These are phyloP conservation scores for Hippocampus abdominalis DNA, from an alignment of 2,113 vertebrate species.

Conservation along the genomic window DNA sequence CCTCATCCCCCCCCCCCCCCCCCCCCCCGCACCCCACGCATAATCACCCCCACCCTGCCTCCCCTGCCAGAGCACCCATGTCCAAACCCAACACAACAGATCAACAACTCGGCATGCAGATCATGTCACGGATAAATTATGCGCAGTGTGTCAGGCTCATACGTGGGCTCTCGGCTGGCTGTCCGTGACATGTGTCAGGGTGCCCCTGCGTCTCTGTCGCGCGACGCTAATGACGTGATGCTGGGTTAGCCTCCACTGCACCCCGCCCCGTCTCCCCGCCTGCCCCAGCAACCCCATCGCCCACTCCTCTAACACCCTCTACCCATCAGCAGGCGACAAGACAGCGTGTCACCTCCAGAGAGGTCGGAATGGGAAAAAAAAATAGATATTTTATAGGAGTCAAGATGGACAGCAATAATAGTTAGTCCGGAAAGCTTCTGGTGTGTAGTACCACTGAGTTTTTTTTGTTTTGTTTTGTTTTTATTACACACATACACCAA, in stretches of 20 bases:
- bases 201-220: constrained; percentile 64
- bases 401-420: constrained; percentile 50
- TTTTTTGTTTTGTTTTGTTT: too few species aligned
- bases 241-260: constrained; percentile 59
- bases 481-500: too few species aligned
- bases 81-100: constrained; percentile 73
- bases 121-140: constrained; percentile 78
- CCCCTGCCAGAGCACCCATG: constrained; percentile 63
- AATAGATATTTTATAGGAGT: constrained; percentile 30
- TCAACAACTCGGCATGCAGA: constrained; percentile 76
- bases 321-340: constrained; percentile 54
- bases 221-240: constrained; percentile 72
- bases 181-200: constrained; percentile 79
- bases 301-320: constrained; percentile 29
- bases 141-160: constrained; percentile 73
- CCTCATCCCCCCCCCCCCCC: constrained; percentile 27
- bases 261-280: constrained; percentile 38
- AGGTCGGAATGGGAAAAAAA: constrained; percentile 25
- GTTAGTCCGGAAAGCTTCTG: constrained; percentile 29
- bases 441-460: too few species aligned
- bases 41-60: constrained; percentile 53
- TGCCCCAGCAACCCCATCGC: constrained; percentile 51
- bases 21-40: constrained; percentile 32
- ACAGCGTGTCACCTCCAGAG: constrained; percentile 66
- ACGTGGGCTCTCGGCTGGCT: constrained; percentile 69